Conservation (phyloP, 2,113 vertebrate species). For the Platysternon megacephalum region DNA sequence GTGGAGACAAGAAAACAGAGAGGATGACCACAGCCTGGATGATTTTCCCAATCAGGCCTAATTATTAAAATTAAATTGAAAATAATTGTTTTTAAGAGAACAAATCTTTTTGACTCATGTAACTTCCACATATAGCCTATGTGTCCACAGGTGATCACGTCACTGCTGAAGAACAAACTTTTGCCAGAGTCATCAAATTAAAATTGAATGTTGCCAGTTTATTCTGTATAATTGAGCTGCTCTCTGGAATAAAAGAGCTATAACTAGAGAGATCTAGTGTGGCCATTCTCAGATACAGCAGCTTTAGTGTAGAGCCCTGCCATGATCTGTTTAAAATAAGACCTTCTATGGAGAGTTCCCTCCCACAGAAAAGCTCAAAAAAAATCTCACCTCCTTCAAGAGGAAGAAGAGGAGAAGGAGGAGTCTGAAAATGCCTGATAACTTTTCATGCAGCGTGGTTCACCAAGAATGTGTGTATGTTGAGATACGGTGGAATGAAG, state of each 20-base stretch:
- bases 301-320: background rate
- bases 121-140: background rate
- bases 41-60: no score
- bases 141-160: background rate
- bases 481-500: conserved; percentile 41
- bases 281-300: background rate
- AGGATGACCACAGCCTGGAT: background rate
- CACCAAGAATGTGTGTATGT: conserved; percentile 13
- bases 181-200: conserved; percentile 5
- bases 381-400: background rate
- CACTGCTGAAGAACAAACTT: background rate
- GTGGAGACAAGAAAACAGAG: accelerated
- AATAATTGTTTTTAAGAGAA: background rate
- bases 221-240: background rate
- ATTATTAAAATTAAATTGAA: background rate
- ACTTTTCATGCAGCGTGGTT: background rate
- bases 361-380: background rate
- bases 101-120: background rate
- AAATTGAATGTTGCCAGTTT: background rate
- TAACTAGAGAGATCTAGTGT: background rate
- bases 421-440: background rate
- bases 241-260: background rate
- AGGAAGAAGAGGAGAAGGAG: background rate
- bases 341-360: background rate
- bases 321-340: background rate